Evolutionary conservation across 2,888 invertebrate species (phyloP).

Genomic region (Caenorhabditis sinica): DNA sequence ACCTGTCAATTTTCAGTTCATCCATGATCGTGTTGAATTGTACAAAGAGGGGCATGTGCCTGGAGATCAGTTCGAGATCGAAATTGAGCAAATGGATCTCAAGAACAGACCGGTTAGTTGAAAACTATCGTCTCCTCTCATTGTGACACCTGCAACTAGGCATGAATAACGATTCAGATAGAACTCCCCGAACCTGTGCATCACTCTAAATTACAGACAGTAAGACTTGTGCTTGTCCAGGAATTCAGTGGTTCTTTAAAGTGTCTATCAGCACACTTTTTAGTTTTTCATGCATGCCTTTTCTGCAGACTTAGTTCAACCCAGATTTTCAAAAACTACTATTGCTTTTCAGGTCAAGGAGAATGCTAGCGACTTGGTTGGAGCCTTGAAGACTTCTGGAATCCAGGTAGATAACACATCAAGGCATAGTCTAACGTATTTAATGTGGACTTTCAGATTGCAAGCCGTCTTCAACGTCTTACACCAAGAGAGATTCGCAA

Average conservation of each 20-base stretch:
- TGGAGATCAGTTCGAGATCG: constrained; percentile 95
- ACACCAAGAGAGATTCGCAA: constrained; percentile 60
- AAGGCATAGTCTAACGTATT: not conserved
- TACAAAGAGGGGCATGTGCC: constrained; percentile 94
- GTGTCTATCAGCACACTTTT: constrained; percentile 18
- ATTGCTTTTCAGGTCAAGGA: constrained; percentile 65
- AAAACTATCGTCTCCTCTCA: not conserved
- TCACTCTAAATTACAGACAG: constrained; percentile 54
- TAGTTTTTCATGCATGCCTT: constrained; percentile 35
- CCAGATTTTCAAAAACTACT: not conserved
- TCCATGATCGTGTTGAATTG: constrained; percentile 95
- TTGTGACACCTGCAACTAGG: not conserved
- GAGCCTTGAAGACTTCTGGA: constrained; percentile 69
- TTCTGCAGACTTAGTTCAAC: constrained; percentile 2
- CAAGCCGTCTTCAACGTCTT: constrained; percentile 50
- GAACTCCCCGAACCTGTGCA: constrained; percentile 41
- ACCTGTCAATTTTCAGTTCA: constrained; percentile 87
- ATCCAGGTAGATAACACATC: constrained; percentile 58
- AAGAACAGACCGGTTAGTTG: constrained; percentile 67
- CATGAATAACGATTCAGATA: constrained; percentile 37
- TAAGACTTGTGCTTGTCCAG: constrained; percentile 54
- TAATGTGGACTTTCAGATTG: constrained; percentile 39
- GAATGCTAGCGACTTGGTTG: constrained; percentile 73
- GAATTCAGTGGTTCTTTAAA: constrained; percentile 10
- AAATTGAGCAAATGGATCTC: constrained; percentile 86